These are phyloP conservation scores for Dendrocopos noguchii DNA, from an alignment of 2,113 vertebrate species.

Conservation along the genomic window DNA sequence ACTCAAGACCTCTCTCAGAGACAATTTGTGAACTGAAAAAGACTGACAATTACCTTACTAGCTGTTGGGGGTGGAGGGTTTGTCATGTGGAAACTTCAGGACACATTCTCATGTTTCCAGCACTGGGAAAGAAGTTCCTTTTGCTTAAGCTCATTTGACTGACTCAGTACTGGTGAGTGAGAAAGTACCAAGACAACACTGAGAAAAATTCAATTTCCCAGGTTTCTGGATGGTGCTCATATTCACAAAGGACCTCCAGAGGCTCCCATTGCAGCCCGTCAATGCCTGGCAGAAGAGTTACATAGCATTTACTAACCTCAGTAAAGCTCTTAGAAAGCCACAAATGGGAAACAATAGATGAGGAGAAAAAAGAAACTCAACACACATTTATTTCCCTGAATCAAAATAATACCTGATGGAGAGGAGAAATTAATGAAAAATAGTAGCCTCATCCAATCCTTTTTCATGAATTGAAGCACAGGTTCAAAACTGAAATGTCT, in stretches of 20 bases:
- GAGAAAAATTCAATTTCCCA: not conserved
- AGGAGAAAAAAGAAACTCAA: not conserved
- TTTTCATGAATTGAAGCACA: not conserved
- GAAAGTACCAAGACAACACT: not conserved
- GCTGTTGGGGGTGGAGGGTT: not conserved
- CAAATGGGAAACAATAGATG: not conserved
- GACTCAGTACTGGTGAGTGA: fast-evolving
- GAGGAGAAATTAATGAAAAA: not conserved
- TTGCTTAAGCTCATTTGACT: not conserved
- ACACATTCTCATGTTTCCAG: not conserved
- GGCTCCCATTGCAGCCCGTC: not conserved
- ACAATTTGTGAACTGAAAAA: not conserved
- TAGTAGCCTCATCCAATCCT: not conserved
- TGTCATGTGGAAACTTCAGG: not conserved
- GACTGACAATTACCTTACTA: not conserved
- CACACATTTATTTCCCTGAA: not conserved
- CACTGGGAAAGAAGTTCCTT: not conserved
- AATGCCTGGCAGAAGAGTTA: not conserved
- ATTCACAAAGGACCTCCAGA: not conserved
- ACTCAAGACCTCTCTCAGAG: not conserved
- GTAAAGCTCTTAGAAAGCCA: not conserved
- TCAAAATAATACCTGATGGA: not conserved
- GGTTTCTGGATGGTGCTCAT: not conserved
- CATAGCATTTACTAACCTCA: not conserved
- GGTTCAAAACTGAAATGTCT: constrained; percentile 6